Evolutionary conservation across 1,140 invertebrate species (phyloP).

Genomic region (Trissolcus basalis): DNA sequence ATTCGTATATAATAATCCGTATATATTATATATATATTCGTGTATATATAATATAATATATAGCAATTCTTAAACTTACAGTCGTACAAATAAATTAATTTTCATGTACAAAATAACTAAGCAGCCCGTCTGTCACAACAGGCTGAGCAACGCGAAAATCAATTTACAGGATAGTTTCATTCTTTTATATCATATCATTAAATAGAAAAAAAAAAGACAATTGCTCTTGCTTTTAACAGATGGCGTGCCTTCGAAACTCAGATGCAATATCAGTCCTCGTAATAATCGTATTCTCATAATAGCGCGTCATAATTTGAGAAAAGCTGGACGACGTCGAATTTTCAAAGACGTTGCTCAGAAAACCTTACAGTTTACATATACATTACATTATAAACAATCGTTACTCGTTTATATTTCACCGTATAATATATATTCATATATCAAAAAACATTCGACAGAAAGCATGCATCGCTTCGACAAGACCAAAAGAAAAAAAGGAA

Average conservation of each 20-base stretch:
- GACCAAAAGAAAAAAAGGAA: too few relatives aligned
- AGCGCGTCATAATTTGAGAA: slow-evolving; percentile 46
- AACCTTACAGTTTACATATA: slow-evolving; percentile 35
- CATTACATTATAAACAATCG: slow-evolving; percentile 37
- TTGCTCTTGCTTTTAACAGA: too few relatives aligned
- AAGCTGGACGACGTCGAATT: slow-evolving; percentile 1
- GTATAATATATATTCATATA: slow-evolving; percentile 38
- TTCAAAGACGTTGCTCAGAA: too few relatives aligned
- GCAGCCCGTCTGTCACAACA: slow-evolving; percentile 12
- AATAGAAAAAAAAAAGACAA: too few relatives aligned
- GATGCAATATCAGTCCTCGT: not conserved
- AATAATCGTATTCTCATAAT: too few relatives aligned
- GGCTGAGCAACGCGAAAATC: slow-evolving; percentile 28
- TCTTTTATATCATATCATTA: too few relatives aligned
- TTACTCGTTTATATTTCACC: slow-evolving; percentile 36
- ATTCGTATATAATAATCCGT: too few relatives aligned
- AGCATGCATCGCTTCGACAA: slow-evolving; percentile 14
- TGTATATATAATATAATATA: slow-evolving; percentile 26
- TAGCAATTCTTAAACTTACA: slow-evolving; percentile 43
- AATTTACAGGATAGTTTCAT: slow-evolving; percentile 29
- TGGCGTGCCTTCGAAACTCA: too few relatives aligned
- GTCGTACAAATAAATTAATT: slow-evolving; percentile 51
- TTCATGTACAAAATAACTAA: slow-evolving; percentile 54
- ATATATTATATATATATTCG: slow-evolving; percentile 8
- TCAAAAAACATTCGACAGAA: slow-evolving; percentile 34